phyloP scores from a whole-genome alignment of 2,888 invertebrate species.

The Coremacera marginata region DNA sequence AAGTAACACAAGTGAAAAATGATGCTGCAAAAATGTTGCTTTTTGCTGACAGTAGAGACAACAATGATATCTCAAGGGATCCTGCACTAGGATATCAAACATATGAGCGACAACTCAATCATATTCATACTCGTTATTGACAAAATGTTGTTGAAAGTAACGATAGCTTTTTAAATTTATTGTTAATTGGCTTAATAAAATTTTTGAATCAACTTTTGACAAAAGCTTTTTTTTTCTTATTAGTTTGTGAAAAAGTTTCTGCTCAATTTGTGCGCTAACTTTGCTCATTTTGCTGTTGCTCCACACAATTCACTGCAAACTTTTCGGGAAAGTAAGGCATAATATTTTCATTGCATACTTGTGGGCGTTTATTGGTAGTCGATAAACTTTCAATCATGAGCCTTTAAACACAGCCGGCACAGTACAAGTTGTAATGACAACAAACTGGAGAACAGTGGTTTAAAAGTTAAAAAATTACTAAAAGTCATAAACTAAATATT shows the following conservation, averaged over 20 bases:
- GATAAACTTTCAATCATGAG: constrained; percentile 22
- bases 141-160: no score
- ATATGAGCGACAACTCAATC: no score
- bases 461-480: no score
- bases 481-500: no score
- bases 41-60: neutral
- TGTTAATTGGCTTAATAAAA: no score
- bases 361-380: neutral
- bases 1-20: neutral
- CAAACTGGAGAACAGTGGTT: neutral
- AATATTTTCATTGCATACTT: constrained; percentile 15
- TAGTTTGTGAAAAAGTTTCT: neutral
- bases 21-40: constrained; percentile 26
- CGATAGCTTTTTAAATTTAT: no score
- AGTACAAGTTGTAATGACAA: neutral
- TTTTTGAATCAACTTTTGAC: no score
- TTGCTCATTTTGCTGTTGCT: neutral
- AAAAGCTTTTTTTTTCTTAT: neutral
- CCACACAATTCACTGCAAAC: neutral
- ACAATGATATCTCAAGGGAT: no score
- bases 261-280: neutral
- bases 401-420: neutral
- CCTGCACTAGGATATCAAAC: no score
- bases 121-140: no score
- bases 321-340: neutral